Evolutionary conservation across 2,797 vertebrate species (phyloP).

Genomic region (Lerista edwardsae): DNA sequence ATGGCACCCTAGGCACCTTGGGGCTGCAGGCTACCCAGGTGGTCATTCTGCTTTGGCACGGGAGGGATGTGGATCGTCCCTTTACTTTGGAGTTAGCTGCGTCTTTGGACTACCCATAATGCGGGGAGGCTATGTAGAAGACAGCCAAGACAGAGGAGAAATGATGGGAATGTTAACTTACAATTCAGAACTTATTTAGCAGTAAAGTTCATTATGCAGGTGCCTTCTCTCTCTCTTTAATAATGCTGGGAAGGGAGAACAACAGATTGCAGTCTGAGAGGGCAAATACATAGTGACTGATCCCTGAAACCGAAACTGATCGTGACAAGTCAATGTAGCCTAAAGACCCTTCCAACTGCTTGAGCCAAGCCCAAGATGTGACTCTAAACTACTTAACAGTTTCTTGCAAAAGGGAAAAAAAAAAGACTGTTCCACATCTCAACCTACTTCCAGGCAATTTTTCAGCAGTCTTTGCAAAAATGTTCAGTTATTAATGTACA

Average conservation of each 20-base stretch:
- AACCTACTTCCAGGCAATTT: not conserved
- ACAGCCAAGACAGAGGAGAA: too few species aligned
- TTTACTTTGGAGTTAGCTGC: too few species aligned
- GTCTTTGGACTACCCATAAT: too few species aligned
- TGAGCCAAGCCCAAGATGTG: not conserved
- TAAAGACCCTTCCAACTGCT: not conserved
- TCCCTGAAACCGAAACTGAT: not conserved
- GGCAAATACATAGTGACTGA: not conserved
- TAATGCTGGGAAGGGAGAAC: not conserved
- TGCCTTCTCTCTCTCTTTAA: not conserved
- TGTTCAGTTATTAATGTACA: not conserved
- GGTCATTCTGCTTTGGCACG: too few species aligned
- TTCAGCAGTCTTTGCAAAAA: not conserved
- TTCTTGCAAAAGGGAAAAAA: too few species aligned
- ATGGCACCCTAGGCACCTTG: too few species aligned
- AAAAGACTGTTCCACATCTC: too few species aligned
- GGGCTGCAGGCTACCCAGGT: too few species aligned
- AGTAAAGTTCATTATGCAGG: not conserved
- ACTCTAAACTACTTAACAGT: not conserved
- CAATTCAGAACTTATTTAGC: not conserved
- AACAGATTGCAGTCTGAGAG: not conserved
- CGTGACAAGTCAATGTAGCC: not conserved
- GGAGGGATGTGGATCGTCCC: too few species aligned
- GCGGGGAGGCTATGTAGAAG: too few species aligned
- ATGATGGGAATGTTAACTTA: not conserved